Base-by-base conservation (phyloP, 1,140 invertebrate genomes). In the Drosophila subpulchrella region DNA sequence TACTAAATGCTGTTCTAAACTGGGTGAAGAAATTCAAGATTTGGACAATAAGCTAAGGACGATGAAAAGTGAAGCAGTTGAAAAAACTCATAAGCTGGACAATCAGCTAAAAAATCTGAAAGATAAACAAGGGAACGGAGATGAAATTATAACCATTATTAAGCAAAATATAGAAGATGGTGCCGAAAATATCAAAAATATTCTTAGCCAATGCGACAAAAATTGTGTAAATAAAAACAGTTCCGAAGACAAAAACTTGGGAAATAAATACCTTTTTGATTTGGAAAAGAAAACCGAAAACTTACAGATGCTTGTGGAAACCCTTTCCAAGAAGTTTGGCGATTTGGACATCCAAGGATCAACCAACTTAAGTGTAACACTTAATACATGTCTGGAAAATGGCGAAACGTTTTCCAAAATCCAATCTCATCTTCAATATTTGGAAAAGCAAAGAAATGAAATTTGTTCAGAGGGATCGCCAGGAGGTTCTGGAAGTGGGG, bases 1-100 rank as follows among this genome's bases (percentile, higher is more conserved):
- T 5, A 15, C 8, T 0, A 20, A 51, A 13, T 82, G 79, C 17
- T 81, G 75, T 41, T 13, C 6, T 10, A 39, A 59, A 7, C 10
- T 6, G 67, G 12, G 62, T 7, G 0, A 0, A 0, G 50, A 39
- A 15, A 5, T 70, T 7, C 24, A 62, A 1, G 30, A 42, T 0
- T 30, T 74, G 0, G 48, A 75, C 3, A 12, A 27, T 1, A 53
- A 62, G 27, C n/a, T 82, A 2, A 42, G 27, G 0, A 4, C 4
- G 6, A 30, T 8, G 0, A 53, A 44, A 41, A 36, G 7, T 8
- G 24, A 38, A 10, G 11, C 10, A 1, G 1, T 24, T 5, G 8
- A 54, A 0, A n/a, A 51, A 32, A 4, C 27, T 0, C 50, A 27
- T 0, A 11, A 53, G 0, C 12, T 74, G 1, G 32, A 74, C 5